A percentile compares a stretch with the other conserved stretches of the same genome.
These are phyloP conservation scores for Samia ricini DNA, from an alignment of 1,140 invertebrate species.

Conservation along the genomic window DNA sequence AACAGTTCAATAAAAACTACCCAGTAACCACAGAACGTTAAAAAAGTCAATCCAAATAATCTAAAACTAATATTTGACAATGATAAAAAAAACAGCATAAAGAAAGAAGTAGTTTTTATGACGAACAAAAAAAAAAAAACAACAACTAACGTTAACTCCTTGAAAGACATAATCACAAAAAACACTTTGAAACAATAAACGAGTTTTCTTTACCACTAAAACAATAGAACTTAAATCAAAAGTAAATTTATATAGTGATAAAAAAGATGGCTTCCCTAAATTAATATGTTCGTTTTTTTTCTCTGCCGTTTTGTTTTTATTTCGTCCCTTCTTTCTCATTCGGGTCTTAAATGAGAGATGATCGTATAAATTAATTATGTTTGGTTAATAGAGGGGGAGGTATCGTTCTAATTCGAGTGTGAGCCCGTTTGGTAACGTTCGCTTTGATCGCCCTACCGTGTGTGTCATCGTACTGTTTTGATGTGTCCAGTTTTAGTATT, in stretches of 20 bases:
- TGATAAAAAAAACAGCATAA: neutral
- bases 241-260: conserved; percentile 50
- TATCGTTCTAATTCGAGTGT: conserved; percentile 16
- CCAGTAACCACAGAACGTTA: neutral
- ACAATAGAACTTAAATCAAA: conserved; percentile 34
- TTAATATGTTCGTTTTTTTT: conserved; percentile 48
- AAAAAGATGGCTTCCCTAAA: conserved; percentile 44
- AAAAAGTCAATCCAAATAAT: conserved; percentile 4
- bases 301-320: conserved; percentile 33
- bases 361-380: conserved; percentile 69
- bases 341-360: conserved; percentile 20
- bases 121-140: conserved; percentile 4
- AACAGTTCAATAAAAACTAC: neutral
- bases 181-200: conserved; percentile 20
- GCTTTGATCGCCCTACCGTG: conserved; percentile 13
- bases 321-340: conserved; percentile 18
- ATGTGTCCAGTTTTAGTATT: neutral
- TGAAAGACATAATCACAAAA: neutral
- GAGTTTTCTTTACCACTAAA: conserved; percentile 28
- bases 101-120: neutral
- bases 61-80: conserved; percentile 20
- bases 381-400: conserved; percentile 48
- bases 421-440: conserved; percentile 22
- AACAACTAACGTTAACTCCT: conserved; percentile 32
- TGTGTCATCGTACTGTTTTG: neutral